Evolutionary conservation across 35 echinoderm and acorn worm species (phyloP).

Genomic region (Apostichopus japonicus): DNA sequence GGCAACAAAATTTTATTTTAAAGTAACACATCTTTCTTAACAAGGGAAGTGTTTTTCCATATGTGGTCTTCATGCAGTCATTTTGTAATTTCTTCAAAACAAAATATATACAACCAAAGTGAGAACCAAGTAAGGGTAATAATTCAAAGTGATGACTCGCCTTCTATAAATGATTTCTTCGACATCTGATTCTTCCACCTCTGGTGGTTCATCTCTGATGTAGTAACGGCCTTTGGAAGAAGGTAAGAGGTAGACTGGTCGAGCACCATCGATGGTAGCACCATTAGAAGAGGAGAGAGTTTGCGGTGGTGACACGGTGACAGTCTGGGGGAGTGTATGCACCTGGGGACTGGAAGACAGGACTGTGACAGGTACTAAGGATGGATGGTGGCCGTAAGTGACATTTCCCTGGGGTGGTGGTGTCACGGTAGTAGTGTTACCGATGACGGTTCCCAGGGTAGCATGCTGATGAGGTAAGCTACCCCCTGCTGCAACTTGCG

Average conservation of each 20-base stretch:
- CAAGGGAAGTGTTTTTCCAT: too few species aligned
- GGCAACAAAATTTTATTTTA: too few species aligned
- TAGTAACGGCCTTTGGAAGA: slow-evolving; percentile 39
- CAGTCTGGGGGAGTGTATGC: background rate
- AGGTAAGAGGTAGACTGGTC: slow-evolving; percentile 37
- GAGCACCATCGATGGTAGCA: background rate
- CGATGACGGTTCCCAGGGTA: background rate
- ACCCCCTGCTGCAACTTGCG: background rate
- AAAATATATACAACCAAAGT: background rate
- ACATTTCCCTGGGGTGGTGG: slow-evolving; percentile 31
- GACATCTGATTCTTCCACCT: background rate
- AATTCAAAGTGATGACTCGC: background rate
- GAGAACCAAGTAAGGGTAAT: background rate
- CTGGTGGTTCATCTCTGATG: background rate
- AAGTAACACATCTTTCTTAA: too few species aligned
- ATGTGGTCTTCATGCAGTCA: too few species aligned
- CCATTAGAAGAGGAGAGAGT: background rate
- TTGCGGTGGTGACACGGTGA: slow-evolving; percentile 9
- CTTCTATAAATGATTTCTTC: slow-evolving; percentile 58
- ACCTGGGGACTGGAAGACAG: background rate
- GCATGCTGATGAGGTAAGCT: background rate
- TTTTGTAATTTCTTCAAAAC: too few species aligned
- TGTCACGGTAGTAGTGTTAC: background rate
- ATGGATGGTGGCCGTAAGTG: background rate
- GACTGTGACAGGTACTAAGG: background rate